These are phyloP conservation scores for Leptobrachium leishanense DNA, from an alignment of 2,113 vertebrate genomes.

Conservation along the genomic window DNA sequence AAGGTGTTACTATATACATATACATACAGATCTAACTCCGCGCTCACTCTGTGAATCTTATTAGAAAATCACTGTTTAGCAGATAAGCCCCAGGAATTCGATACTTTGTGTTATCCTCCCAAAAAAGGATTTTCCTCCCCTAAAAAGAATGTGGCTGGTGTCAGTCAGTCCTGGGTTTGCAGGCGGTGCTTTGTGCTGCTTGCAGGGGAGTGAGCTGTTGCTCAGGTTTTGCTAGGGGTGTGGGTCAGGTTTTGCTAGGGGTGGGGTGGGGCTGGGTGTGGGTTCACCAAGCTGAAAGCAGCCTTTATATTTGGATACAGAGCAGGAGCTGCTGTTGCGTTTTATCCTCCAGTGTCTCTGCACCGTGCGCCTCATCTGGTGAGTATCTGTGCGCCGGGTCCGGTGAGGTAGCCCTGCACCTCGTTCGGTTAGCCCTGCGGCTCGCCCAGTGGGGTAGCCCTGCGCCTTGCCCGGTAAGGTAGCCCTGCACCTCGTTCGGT, in stretches of 20 bases:
- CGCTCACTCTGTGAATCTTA: too few species aligned
- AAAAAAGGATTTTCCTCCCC: background rate
- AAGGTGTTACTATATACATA: too few species aligned
- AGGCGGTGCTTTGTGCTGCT: background rate
- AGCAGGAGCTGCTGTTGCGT: background rate
- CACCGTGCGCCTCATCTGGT: background rate
- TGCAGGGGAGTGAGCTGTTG: slow-evolving; percentile 3
- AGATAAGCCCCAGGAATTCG: too few species aligned
- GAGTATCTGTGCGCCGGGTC: too few species aligned
- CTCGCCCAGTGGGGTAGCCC: too few species aligned
- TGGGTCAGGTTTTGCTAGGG: slow-evolving; percentile 13
- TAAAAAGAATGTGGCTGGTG: slow-evolving; percentile 9
- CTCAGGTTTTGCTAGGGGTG: slow-evolving; percentile 24
- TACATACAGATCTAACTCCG: too few species aligned
- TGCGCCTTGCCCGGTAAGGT: too few species aligned
- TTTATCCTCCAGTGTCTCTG: too few species aligned
- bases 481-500: too few species aligned
- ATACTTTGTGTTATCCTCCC: background rate
- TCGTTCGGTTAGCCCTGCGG: too few species aligned
- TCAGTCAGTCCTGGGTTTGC: background rate
- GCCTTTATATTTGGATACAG: slow-evolving; percentile 1
- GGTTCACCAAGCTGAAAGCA: background rate
- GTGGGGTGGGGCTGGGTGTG: slow-evolving; percentile 20
- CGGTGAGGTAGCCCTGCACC: too few species aligned
- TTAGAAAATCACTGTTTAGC: too few species aligned